phyloP scores from a whole-genome alignment of 2,797 vertebrate genomes.

The Premnoplex brunnescens region DNA sequence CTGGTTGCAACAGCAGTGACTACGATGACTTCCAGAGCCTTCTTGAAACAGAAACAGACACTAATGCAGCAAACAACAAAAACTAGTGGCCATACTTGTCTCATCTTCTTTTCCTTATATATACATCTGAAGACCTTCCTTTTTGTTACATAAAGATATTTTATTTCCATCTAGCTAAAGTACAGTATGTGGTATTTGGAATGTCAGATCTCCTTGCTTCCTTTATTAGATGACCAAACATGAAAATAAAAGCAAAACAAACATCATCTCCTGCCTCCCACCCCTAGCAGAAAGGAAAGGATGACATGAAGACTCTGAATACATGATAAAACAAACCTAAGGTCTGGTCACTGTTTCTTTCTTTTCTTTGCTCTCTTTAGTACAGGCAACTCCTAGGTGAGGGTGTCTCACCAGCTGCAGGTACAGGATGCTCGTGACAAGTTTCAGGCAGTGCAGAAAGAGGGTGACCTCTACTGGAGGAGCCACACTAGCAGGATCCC shows the following conservation, averaged over 20 bases:
- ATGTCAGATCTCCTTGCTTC: neutral
- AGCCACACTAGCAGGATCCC: neutral
- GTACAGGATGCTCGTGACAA: too few relatives aligned
- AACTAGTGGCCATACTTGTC: neutral
- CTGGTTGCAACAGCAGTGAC: neutral
- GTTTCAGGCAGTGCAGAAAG: neutral
- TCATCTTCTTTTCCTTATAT: neutral
- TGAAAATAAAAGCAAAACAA: neutral
- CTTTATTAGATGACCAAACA: neutral
- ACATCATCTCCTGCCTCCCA: rapidly evolving
- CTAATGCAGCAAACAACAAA: neutral
- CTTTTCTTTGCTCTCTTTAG: neutral
- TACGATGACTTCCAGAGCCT: neutral
- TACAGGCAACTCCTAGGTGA: rapidly evolving
- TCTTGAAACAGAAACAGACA: neutral
- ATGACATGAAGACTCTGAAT: neutral
- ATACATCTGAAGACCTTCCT: neutral
- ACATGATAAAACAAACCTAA: neutral
- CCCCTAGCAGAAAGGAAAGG: neutral
- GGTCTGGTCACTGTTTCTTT: neutral
- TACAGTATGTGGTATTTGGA: neutral
- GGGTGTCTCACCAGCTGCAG: rapidly evolving
- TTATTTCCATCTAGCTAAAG: neutral
- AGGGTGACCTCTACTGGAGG: neutral
- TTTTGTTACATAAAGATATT: neutral